Base-by-base conservation (phyloP, 2,888 invertebrate genomes). In the Drosophila trichaetosa region DNA sequence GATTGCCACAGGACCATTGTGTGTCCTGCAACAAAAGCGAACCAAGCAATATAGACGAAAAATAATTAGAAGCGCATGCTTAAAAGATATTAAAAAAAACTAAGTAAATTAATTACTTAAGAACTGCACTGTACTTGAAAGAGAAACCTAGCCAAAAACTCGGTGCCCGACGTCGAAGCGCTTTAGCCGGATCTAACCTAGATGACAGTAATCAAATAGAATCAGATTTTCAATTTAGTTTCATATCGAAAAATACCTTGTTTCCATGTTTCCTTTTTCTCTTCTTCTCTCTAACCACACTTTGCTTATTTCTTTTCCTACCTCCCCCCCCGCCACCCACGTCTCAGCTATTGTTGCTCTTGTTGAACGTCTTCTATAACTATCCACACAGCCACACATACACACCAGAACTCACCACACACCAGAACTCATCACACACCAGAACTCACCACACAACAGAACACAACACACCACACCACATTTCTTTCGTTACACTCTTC, bases 241-340 rank as follows among this genome's bases (percentile, higher is more conserved):
- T 90, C 57, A 87, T 86, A 90, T 86, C 85, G 90, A 87, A 88
- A 89, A 89, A 5, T n/a, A 16, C 24, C 16, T 27, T 52, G 66
- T 77, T 78, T 78, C 65, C 73, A 82, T 73, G 79, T 87, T 90
- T 90, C 61, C 73, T 82, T 78, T 80, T 49, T 21, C 34, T 21
- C 34, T 7, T 4, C 18, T 11, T 54, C 38, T 38, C 24, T 46
- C 24, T 46, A 24, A 71, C 61, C 48, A 40, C 59, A 64, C 74
- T 27, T 13, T 72, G 34, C 63, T 62, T 68, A 13, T 48, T 76
- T 70, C 38, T 18, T 61, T 40, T 31, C 31, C 38, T 56, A 49
- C 27, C 38, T 27, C 8, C 16, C 16, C 0, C 4, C 7, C 3
- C 0, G 0, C 40, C n/a, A 2, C 5, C 1, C 7, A 21, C 21